Evolutionary conservation across 2,113 vertebrate genomes (phyloP).

Genomic region (Equus quagga): DNA sequence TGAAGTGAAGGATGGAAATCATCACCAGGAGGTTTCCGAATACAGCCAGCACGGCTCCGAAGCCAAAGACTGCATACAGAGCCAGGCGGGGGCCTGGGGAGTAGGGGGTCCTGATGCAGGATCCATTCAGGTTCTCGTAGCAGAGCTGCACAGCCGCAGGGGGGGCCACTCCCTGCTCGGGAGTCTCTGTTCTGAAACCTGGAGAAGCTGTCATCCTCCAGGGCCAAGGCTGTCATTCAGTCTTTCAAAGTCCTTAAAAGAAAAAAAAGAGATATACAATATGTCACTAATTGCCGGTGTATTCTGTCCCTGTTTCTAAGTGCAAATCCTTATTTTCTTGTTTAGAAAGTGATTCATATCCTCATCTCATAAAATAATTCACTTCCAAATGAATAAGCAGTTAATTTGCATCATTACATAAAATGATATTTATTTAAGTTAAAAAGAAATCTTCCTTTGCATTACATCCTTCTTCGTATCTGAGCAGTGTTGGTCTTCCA

Average conservation of each 20-base stretch:
- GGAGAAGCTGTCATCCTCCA: neutral
- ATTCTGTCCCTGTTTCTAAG: neutral
- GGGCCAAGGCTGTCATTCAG: neutral
- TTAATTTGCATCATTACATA: neutral
- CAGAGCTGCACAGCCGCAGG: neutral
- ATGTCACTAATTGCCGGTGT: neutral
- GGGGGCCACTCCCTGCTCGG: neutral
- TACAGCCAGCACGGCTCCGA: slow-evolving; percentile 85
- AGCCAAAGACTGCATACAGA: slow-evolving; percentile 84
- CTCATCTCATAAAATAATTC: neutral
- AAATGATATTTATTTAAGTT: neutral
- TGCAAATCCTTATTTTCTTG: neutral
- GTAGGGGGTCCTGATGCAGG: slow-evolving; percentile 78
- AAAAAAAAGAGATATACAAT: neutral
- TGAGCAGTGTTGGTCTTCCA: neutral
- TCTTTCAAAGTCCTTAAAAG: neutral
- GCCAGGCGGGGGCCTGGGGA: slow-evolving; percentile 75
- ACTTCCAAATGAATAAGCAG: neutral
- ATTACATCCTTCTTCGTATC: neutral
- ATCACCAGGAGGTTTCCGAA: slow-evolving; percentile 89
- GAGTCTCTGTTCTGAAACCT: neutral
- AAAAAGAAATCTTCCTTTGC: neutral
- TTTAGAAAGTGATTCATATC: neutral
- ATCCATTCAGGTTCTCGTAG: slow-evolving; percentile 38
- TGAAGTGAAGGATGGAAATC: slow-evolving; percentile 84